Conservation (phyloP, 2,888 invertebrate species). For the Andricus quercusramuli region DNA sequence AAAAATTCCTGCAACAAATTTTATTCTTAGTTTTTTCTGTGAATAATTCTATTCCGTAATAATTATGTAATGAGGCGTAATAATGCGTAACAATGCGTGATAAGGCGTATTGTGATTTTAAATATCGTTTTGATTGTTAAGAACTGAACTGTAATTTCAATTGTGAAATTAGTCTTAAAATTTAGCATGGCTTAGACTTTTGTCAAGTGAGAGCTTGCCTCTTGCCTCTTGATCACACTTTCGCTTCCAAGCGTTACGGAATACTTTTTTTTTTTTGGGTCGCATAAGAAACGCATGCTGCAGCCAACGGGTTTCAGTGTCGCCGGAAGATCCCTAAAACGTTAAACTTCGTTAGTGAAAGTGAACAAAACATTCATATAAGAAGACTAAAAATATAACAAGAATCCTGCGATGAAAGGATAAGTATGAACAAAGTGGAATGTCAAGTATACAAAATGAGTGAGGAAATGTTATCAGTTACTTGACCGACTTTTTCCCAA, state of each 20-base stretch:
- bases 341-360: not conserved
- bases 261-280: conserved; percentile 6
- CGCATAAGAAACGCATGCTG: conserved; percentile 13
- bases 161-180: not conserved
- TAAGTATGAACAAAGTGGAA: not conserved
- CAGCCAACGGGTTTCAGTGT: not conserved
- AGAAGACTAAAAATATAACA: too few species aligned
- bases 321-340: not conserved
- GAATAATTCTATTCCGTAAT: too few species aligned
- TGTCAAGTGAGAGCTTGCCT: too few species aligned
- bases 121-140: not conserved
- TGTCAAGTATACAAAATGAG: not conserved
- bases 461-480: too few species aligned
- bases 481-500: too few species aligned
- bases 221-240: not conserved
- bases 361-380: not conserved
- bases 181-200: not conserved
- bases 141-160: not conserved
- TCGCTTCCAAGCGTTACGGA: conserved; percentile 9
- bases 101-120: not conserved
- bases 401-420: not conserved
- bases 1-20: too few species aligned
- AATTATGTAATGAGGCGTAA: too few species aligned
- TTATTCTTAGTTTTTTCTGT: too few species aligned
- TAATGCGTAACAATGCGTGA: too few species aligned